These are phyloP conservation scores for Anarrhichthys ocellatus DNA, from an alignment of 2,113 vertebrate species.

Conservation along the genomic window DNA sequence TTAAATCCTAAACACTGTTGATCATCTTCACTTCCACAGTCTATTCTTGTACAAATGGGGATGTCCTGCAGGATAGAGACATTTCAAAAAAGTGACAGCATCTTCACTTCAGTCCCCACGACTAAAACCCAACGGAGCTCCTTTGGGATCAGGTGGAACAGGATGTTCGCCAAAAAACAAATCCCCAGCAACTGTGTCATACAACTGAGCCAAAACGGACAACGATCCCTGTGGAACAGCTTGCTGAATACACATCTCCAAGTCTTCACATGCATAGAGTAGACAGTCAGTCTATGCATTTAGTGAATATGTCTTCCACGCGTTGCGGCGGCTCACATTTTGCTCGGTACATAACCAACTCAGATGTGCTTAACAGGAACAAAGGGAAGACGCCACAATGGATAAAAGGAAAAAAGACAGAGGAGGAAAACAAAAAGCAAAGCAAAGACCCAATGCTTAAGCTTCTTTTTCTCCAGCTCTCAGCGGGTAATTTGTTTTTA, in stretches of 20 bases:
- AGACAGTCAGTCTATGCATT: neutral
- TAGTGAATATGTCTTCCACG: constrained; percentile 11
- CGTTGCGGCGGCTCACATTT: constrained; percentile 25
- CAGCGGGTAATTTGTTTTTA: constrained; percentile 57
- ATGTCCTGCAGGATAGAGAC: constrained; percentile 49
- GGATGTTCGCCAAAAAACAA: constrained; percentile 37
- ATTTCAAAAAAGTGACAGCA: constrained; percentile 32
- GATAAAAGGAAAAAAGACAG: neutral
- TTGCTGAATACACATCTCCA: constrained; percentile 9
- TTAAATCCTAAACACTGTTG: neutral
- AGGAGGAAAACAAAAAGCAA: constrained; percentile 19
- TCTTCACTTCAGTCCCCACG: constrained; percentile 27
- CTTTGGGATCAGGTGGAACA: constrained; percentile 50
- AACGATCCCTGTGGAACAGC: constrained; percentile 31
- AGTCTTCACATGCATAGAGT: constrained; percentile 16
- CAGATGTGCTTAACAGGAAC: constrained; percentile 40
- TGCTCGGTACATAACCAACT: constrained; percentile 14
- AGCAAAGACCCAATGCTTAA: constrained; percentile 17
- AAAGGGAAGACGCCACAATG: constrained; percentile 37
- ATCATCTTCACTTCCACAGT: neutral
- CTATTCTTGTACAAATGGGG: constrained; percentile 9
- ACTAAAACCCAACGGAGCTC: constrained; percentile 39
- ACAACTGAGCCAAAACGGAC: constrained; percentile 51
- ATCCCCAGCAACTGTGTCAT: constrained; percentile 35
- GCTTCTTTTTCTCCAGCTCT: constrained; percentile 41